These are phyloP conservation scores for Steinernema khuongi DNA, from an alignment of 1,140 invertebrate genomes.

Conservation along the genomic window DNA sequence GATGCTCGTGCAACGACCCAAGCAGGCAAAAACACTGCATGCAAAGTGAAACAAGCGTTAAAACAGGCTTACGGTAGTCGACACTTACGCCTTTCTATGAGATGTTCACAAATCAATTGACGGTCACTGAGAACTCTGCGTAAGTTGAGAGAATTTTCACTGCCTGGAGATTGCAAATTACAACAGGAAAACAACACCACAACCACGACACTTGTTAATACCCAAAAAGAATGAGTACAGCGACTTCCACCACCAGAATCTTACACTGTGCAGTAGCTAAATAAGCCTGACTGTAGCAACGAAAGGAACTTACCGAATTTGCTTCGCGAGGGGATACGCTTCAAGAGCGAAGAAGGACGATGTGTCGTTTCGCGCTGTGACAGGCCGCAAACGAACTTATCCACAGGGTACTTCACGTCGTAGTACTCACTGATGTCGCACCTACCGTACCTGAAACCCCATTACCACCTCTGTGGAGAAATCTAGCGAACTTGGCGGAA, in stretches of 20 bases:
- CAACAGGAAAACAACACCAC: neutral
- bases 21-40: neutral
- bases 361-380: neutral
- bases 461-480: no score
- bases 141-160: neutral
- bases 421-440: neutral
- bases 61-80: neutral
- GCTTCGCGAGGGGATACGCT: neutral
- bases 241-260: neutral
- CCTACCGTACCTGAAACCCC: no score
- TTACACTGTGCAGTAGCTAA: neutral
- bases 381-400: neutral
- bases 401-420: slow-evolving; percentile 10
- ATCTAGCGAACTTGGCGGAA: neutral
- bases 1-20: neutral
- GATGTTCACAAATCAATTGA: neutral
- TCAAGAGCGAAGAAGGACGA: neutral
- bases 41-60: neutral
- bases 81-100: neutral
- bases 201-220: neutral
- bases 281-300: neutral
- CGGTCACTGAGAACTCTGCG: slow-evolving; percentile 7
- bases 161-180: neutral
- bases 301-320: neutral
- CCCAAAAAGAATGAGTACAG: neutral